Evolutionary conservation across 2,888 invertebrate species (phyloP).

Genomic region (Orchesella flavescens): DNA sequence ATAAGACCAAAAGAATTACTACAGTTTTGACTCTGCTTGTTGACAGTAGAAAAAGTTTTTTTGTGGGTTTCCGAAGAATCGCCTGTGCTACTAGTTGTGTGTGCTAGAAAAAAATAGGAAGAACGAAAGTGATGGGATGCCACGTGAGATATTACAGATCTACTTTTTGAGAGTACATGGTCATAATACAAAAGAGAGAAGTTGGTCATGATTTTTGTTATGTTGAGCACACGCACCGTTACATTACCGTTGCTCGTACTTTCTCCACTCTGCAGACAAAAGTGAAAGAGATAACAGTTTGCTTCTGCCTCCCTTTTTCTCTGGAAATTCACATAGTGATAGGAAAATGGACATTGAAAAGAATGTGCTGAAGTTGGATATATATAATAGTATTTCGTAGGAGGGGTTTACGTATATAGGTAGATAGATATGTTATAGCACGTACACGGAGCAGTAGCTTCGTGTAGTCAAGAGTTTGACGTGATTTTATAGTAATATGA

Average conservation of each 20-base stretch:
- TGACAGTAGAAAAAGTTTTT: conserved; percentile 3
- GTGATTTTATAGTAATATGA: background rate
- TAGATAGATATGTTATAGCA: background rate
- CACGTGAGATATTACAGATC: background rate
- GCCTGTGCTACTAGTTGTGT: too few species aligned
- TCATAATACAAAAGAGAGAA: background rate
- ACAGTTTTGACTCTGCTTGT: background rate
- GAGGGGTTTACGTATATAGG: background rate
- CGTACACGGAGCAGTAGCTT: background rate
- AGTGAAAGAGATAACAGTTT: background rate
- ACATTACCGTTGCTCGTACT: background rate
- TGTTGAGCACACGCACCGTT: too few species aligned
- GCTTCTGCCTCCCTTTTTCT: background rate
- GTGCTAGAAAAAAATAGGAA: background rate
- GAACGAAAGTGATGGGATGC: background rate
- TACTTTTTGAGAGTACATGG: background rate
- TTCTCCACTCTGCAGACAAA: background rate
- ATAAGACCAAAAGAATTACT: background rate
- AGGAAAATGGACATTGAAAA: background rate
- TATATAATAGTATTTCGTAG: background rate
- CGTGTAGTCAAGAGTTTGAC: background rate
- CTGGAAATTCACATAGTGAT: too few species aligned
- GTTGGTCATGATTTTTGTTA: background rate
- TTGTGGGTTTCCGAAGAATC: background rate
- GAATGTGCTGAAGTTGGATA: background rate